Base-by-base conservation (phyloP, 2,888 invertebrate genomes). In the Hydriomena furcata region DNA sequence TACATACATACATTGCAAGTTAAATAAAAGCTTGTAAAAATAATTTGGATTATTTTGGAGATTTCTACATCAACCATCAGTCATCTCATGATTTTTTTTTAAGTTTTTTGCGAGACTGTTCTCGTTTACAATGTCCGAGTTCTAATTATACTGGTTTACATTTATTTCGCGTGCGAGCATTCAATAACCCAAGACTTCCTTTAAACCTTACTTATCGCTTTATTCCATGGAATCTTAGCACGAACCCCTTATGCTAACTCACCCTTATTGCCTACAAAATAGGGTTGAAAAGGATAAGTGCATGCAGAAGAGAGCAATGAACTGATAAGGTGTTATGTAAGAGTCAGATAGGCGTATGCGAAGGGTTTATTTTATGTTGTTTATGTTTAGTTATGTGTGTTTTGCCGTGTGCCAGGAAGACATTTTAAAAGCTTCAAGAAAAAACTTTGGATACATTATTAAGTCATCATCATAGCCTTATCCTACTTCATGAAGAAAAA, bases 131-230 rank as follows among this genome's bases (percentile, higher is more conserved):
- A 21, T 24, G 38, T 6, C 13, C 38, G 4, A 27, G 55, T 38
- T 55, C 55, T 43, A 55, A 55, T 51, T 51, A 47, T 7, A 44
- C 47, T 55, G 52, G 55, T 31, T 46, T 34, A 54, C 56, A 51
- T 51, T 51, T 51, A 57, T 49, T 51, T 59, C 58, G 59, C 61
- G 61, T 61, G 61, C 51, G 36, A 55, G 47, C 43, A 57, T 59
- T 61, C 61, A 59, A 61, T 59, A 61, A 55, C 30, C 50, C 51
- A 36, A 52, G 41, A 49, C 57, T 57, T 55, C 48, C 59, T 52
- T 48, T 53, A 58, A 48, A 53, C 47, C 56, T 53, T 45, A 50
- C 58, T 52, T 57, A 57, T 57, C 59, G 47, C 51, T 54, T 30
- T 45, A 51, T 61, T 58, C 48, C 50, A 59, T 57, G 52, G 55